These are phyloP conservation scores for Tinea pellionella DNA, from an alignment of 2,888 invertebrate species.

Conservation along the genomic window DNA sequence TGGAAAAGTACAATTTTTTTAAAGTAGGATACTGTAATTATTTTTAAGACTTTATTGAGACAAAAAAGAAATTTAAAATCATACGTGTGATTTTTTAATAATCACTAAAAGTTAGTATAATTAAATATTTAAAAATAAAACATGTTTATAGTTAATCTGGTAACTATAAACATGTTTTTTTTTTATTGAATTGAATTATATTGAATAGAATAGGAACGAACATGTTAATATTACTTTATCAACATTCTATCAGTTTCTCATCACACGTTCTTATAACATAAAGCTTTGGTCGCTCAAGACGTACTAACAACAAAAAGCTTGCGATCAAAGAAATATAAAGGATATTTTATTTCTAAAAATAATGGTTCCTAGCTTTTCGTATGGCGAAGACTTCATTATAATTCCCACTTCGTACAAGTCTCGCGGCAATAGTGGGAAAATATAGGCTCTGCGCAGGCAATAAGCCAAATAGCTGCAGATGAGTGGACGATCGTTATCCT, in stretches of 20 bases:
- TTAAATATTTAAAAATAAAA: too few relatives aligned
- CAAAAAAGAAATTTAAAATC: too few relatives aligned
- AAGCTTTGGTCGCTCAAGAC: neutral
- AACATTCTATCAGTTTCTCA: neutral
- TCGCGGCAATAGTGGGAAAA: constrained; percentile 26
- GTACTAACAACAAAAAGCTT: neutral
- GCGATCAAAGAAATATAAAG: neutral
- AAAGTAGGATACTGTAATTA: too few relatives aligned
- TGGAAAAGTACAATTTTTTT: too few relatives aligned
- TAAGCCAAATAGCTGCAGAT: constrained; percentile 35
- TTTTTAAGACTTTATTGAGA: too few relatives aligned
- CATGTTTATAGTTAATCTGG: too few relatives aligned
- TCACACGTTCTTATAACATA: neutral
- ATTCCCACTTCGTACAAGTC: constrained; percentile 15
- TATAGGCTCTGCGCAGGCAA: constrained; percentile 35
- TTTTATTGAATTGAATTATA: too few relatives aligned
- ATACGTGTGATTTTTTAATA: too few relatives aligned
- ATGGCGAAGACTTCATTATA: constrained; percentile 12
- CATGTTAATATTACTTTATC: neutral
- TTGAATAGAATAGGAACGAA: too few relatives aligned
- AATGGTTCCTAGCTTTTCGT: neutral
- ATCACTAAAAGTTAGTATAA: too few relatives aligned
- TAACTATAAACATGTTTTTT: too few relatives aligned
- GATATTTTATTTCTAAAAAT: constrained; percentile 1
- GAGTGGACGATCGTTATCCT: constrained; percentile 37